Percentiles rank a stretch among this genome's conserved stretches.
phyloP scores from a whole-genome alignment of 2,797 vertebrate genomes.

The Sebastes flavidus region DNA sequence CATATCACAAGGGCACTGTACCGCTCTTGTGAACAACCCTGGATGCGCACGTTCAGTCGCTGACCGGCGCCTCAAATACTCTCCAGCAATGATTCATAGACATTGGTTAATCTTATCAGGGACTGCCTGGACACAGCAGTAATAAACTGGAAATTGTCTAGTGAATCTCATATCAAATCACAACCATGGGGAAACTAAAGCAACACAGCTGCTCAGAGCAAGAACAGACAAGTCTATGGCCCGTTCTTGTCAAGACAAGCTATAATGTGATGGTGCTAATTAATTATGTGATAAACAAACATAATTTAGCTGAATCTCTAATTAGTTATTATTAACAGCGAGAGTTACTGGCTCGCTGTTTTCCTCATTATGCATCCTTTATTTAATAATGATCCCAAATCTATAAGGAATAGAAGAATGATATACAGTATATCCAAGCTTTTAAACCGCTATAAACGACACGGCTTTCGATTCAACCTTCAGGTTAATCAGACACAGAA shows the following conservation, averaged over 20 bases:
- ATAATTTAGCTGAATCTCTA: constrained; percentile 39
- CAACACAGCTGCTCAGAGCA: constrained; percentile 30
- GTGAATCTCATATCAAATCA: constrained; percentile 77
- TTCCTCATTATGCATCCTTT: not conserved
- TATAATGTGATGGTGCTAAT: constrained; percentile 59
- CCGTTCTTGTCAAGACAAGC: constrained; percentile 32
- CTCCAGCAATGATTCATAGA: constrained; percentile 72
- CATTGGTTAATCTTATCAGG: constrained; percentile 81
- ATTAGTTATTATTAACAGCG: constrained; percentile 26
- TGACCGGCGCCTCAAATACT: constrained; percentile 58
- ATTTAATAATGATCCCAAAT: constrained; percentile 10
- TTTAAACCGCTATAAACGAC: constrained; percentile 27
- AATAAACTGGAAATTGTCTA: constrained; percentile 82
- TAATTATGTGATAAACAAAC: constrained; percentile 67
- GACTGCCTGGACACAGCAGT: constrained; percentile 77
- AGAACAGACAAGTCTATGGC: constrained; percentile 4
- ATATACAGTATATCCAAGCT: not conserved
- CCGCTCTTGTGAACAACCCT: constrained; percentile 35
- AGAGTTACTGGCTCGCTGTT: constrained; percentile 11
- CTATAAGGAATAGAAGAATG: not conserved
- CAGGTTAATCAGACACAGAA: constrained; percentile 31
- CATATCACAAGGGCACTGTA: constrained; percentile 28
- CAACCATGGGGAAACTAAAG: constrained; percentile 65
- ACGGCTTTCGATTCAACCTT: constrained; percentile 32
- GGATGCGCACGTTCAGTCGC: constrained; percentile 24